These are phyloP conservation scores for Cheumatopsyche charites DNA, from an alignment of 1,140 invertebrate genomes.

Conservation along the genomic window DNA sequence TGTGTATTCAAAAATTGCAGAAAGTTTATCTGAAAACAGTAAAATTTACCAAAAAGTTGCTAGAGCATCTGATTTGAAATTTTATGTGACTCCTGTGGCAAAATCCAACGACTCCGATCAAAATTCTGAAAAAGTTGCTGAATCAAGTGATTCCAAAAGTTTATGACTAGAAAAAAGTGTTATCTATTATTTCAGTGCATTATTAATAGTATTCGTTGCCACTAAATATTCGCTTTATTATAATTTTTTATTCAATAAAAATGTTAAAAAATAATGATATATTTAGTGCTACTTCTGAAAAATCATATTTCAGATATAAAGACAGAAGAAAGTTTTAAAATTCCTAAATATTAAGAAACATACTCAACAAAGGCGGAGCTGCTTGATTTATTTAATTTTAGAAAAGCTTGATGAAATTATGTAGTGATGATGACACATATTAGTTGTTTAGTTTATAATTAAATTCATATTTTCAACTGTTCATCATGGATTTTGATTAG, in stretches of 20 bases:
- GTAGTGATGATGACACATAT: too few relatives aligned
- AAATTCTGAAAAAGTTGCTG: not conserved
- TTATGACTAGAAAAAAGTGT: constrained; percentile 37
- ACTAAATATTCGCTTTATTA: constrained; percentile 29
- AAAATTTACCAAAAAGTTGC: constrained; percentile 28
- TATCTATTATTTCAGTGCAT: constrained; percentile 4
- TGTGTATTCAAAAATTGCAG: not conserved
- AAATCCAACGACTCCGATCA: not conserved
- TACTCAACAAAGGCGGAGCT: too few relatives aligned
- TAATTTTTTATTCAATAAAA: not conserved
- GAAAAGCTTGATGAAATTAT: too few relatives aligned
- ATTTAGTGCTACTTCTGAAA: too few relatives aligned
- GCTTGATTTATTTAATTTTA: too few relatives aligned
- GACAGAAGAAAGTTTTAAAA: too few relatives aligned
- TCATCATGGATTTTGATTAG: too few relatives aligned
- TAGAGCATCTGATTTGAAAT: constrained; percentile 17
- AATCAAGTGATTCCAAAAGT: not conserved
- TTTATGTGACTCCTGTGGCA: not conserved
- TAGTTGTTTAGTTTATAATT: too few relatives aligned
- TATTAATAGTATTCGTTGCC: not conserved
- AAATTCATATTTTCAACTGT: too few relatives aligned
- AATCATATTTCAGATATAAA: too few relatives aligned
- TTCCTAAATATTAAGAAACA: too few relatives aligned
- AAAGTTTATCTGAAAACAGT: not conserved
- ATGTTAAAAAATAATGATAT: too few relatives aligned